Base-by-base conservation (phyloP, 2,888 invertebrate species). In the Arge pagana region DNA sequence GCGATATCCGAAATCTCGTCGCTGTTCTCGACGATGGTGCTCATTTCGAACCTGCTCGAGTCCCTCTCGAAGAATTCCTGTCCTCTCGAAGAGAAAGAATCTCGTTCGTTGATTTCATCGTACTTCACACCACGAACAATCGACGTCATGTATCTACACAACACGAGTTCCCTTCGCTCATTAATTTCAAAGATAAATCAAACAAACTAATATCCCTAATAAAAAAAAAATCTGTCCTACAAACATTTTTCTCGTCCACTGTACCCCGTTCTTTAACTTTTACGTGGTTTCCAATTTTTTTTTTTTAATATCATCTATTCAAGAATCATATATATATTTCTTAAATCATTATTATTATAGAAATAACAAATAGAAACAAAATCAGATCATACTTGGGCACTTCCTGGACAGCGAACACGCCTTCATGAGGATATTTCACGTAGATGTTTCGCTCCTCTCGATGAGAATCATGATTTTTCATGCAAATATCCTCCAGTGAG, bases 71-170 rank as follows among this genome's bases (percentile, higher is more conserved):
- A 33, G 33, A 45, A n/a, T 33, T 15, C 8, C 45, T 33, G 16
- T 24, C 11, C n/a, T 45, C 19, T 35, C 35, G 31, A 45, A 45
- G 24, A 13, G 13, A 3, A 2, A 42, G 8, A 7, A 42, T 28
- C 49, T 4, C 54, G 65, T 48, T 73, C 73, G 18, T 71, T 59
- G 1, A 70, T 55, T 57, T 69, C 69, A n/a, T 56, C 63, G 41
- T 71, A 72, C 28, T 52, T 60, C 0, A 57, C 68, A 2, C 52
- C 56, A 11, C 42, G 62, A 3, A 58, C 57, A 8, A 59, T 23
- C 3, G 60, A 39, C 16, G 61, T 57, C 21, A 66, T 49, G 24
- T 59, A 52, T 28, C 60, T 60, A 8, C 7, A 42, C 43, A 18
- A 15, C 13, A 35, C 10, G n/a, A 35, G 13, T 35, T 6, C 15